These are phyloP conservation scores for Catocala fraxini DNA, from an alignment of 2,888 invertebrate genomes.

Conservation along the genomic window DNA sequence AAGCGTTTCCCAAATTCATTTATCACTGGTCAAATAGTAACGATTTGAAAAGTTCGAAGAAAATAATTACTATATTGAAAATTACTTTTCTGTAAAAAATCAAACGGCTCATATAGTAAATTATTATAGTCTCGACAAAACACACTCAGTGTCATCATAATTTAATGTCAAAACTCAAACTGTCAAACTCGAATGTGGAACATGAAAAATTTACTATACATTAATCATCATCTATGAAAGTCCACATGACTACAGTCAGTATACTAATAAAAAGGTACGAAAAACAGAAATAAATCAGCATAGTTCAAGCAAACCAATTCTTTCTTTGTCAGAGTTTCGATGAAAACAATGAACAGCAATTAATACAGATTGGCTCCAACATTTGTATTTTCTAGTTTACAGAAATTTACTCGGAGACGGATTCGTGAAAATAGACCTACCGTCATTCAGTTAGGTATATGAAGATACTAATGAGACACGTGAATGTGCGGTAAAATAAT, in stretches of 20 bases:
- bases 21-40: slow-evolving; percentile 61
- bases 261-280: no score
- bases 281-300: slow-evolving; percentile 16
- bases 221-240: slow-evolving; percentile 34
- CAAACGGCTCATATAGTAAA: not conserved
- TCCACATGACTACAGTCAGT: not conserved
- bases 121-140: not conserved
- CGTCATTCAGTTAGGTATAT: slow-evolving; percentile 69
- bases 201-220: slow-evolving; percentile 5
- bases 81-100: slow-evolving; percentile 8
- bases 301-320: slow-evolving; percentile 28
- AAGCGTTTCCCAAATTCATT: slow-evolving; percentile 66
- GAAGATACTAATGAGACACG: slow-evolving; percentile 77
- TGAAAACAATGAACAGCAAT: slow-evolving; percentile 54
- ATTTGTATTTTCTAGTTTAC: slow-evolving; percentile 44
- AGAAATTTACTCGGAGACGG: slow-evolving; percentile 41
- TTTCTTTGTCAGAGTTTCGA: slow-evolving; percentile 32
- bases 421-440: slow-evolving; percentile 69
- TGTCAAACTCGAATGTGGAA: slow-evolving; percentile 1
- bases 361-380: slow-evolving; percentile 47
- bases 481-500: slow-evolving; percentile 66
- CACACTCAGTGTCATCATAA: not conserved
- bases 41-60: slow-evolving; percentile 40
- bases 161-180: not conserved
- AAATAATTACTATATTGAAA: slow-evolving; percentile 30